Base-by-base conservation (phyloP, 1,140 invertebrate species). In the Adelges cooleyi region DNA sequence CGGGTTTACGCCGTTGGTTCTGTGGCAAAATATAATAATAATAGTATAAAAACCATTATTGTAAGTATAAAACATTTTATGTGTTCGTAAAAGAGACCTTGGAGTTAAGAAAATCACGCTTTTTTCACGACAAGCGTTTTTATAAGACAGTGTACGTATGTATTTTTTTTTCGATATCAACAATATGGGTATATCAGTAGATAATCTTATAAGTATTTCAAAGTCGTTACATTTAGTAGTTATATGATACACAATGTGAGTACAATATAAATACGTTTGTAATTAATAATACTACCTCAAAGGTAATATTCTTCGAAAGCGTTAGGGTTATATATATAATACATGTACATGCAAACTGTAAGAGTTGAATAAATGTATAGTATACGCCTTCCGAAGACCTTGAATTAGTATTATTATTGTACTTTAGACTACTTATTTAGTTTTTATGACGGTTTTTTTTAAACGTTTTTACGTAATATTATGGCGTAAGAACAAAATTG, bases 131-230 rank as follows among this genome's bases (percentile, higher is more conserved):
- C 53, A 27, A 42, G n/a, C n/a, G n/a, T n/a, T n/a, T n/a, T n/a
- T n/a, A n/a, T n/a, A n/a, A n/a, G n/a, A n/a, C 13, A 27, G 40
- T 59, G 22, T 44, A 59, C 53, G 20, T 42, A 42, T 59, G 38
- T 59, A 42, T 44, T 56, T 54, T 59, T 25, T 44, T 44, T 44
- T 13, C 22, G 40, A 20, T 44, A 44, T 27, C 27, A 59, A 59
- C 53, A 42, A 59, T 59, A n/a, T n/a, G n/a, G n/a, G n/a, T n/a
- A n/a, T n/a, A 59, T 59, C 53, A 59, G 53, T 59, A 42, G 38
- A 59, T 59, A 59, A 59, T 59, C 53, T 59, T 59, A 42, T 40
- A 59, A 40, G 53, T 40, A 44, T 59, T 59, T 59, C 53, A 59
- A 59, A 59, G 53, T 59, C 53, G 38, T 44, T 42, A 3, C 36